Conservation (phyloP, 2,113 vertebrate species). For the Pelodiscus sinensis region DNA sequence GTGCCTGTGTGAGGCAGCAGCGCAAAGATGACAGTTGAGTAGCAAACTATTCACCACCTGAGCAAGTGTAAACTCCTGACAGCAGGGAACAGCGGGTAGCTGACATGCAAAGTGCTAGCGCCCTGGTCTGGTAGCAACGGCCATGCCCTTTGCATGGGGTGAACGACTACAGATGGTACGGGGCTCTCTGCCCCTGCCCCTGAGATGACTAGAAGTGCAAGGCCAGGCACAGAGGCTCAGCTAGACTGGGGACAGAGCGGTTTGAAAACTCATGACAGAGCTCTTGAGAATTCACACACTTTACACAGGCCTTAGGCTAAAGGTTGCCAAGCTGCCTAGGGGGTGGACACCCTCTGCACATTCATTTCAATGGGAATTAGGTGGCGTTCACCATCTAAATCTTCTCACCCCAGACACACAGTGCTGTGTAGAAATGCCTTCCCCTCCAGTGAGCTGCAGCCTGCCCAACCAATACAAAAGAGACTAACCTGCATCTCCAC, state of each 20-base stretch:
- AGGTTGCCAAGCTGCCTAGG: constrained; percentile 27
- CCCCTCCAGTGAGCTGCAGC: neutral
- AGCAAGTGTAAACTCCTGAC: neutral
- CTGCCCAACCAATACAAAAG: neutral
- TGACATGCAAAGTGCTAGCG: neutral
- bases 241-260: neutral
- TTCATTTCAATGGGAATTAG: neutral
- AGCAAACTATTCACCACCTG: neutral
- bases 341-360: rapidly evolving
- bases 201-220: neutral
- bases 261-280: neutral
- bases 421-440: rapidly evolving
- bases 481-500: too few species aligned
- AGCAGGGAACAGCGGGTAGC: neutral
- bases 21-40: rapidly evolving
- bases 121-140: neutral
- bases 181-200: neutral
- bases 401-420: neutral
- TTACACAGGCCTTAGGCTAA: constrained; percentile 36
- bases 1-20: neutral
- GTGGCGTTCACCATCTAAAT: neutral
- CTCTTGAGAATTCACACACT: constrained; percentile 40
- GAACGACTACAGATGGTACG: neutral
- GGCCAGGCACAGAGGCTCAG: neutral
- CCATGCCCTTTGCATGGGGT: neutral